A percentile compares a stretch with the other conserved stretches of the same genome.
Evolutionary conservation across 1,140 invertebrate species (phyloP).

Genomic region (Orussus abietinus): DNA sequence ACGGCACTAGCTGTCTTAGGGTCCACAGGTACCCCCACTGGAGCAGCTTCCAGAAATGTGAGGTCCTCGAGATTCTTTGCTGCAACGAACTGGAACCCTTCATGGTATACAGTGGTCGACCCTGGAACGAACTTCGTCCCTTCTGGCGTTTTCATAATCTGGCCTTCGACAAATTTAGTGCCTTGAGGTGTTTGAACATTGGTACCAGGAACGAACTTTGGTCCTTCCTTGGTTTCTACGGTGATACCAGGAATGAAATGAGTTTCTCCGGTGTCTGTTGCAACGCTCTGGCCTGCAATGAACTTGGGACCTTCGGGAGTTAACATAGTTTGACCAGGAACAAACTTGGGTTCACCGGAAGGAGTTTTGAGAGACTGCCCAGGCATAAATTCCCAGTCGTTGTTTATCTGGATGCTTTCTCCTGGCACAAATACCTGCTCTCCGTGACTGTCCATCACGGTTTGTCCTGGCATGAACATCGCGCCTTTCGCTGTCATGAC

Average conservation of each 20-base stretch:
- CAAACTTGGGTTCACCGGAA: conserved; percentile 51
- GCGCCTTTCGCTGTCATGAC: conserved; percentile 57
- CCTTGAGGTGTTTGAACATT: conserved; percentile 63
- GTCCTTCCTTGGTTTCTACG: conserved; percentile 50
- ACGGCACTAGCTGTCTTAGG: conserved; percentile 54
- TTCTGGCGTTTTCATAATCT: conserved; percentile 57
- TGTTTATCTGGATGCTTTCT: conserved; percentile 40
- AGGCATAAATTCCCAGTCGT: conserved; percentile 51
- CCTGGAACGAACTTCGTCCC: conserved; percentile 62
- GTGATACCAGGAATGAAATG: conserved; percentile 63
- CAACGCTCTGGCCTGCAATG: conserved; percentile 64
- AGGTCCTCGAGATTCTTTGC: conserved; percentile 60
- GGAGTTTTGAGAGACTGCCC: conserved; percentile 50
- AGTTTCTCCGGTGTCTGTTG: conserved; percentile 52
- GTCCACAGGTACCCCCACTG: conserved; percentile 58
- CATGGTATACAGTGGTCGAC: conserved; percentile 48
- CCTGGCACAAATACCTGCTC: conserved; percentile 55
- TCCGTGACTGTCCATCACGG: conserved; percentile 52
- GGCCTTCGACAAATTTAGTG: conserved; percentile 65
- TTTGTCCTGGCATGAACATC: conserved; percentile 60
- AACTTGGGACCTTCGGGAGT: conserved; percentile 59
- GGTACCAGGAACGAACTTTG: conserved; percentile 63
- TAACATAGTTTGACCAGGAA: conserved; percentile 60
- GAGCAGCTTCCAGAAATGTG: conserved; percentile 52
- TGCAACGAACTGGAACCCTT: conserved; percentile 58